Percentiles rank a stretch among this genome's conserved stretches.
These are phyloP conservation scores for Pipistrellus pipistrellus DNA, from an alignment of 2,797 vertebrate genomes.

Conservation along the genomic window DNA sequence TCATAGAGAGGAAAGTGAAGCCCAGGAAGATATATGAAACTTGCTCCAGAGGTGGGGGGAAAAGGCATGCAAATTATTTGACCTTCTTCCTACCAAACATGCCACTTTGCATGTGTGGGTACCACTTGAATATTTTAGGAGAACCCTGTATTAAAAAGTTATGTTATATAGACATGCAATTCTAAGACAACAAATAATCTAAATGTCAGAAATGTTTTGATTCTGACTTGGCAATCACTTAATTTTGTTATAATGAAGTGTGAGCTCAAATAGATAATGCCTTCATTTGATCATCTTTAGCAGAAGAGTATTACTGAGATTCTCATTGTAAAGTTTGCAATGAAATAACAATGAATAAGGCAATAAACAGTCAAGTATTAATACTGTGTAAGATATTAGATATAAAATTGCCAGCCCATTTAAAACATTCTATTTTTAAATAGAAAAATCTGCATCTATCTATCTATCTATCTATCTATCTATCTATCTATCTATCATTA, in stretches of 20 bases:
- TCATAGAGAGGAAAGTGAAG: not conserved
- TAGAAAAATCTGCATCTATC: not conserved
- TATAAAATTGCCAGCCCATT: constrained; percentile 29
- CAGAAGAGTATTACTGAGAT: constrained; percentile 21
- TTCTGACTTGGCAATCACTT: constrained; percentile 39
- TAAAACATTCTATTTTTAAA: constrained; percentile 58
- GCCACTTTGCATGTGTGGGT: not conserved
- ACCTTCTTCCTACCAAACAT: not conserved
- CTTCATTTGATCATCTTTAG: constrained; percentile 24
- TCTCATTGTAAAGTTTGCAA: constrained; percentile 35
- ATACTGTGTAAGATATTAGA: constrained; percentile 48
- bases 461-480: not conserved
- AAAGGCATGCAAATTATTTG: not conserved
- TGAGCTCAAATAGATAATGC: not conserved
- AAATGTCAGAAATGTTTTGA: constrained; percentile 36
- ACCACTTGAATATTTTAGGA: constrained; percentile 19
- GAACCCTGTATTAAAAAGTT: not conserved
- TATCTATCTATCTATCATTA: not conserved
- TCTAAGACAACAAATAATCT: not conserved
- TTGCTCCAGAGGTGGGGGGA: not conserved
- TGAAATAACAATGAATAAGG: constrained; percentile 22
- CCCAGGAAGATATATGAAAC: not conserved
- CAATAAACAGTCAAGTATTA: constrained; percentile 9
- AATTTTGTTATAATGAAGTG: not conserved
- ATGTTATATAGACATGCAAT: not conserved